These are phyloP conservation scores for Patagioenas fasciata DNA, from an alignment of 2,113 vertebrate genomes.

Conservation along the genomic window DNA sequence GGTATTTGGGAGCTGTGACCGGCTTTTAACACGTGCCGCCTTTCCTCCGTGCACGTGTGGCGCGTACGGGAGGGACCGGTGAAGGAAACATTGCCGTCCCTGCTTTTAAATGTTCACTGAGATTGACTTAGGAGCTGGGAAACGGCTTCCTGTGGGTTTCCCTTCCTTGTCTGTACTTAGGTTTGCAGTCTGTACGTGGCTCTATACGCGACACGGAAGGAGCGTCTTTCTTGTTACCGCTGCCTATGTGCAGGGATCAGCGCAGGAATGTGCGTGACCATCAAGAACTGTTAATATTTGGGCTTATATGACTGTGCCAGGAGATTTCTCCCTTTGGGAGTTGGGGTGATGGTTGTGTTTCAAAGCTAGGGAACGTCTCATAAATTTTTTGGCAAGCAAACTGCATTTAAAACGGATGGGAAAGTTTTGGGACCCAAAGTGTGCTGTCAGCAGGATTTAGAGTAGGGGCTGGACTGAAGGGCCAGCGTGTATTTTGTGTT, in stretches of 20 bases:
- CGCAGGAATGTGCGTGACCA: background rate
- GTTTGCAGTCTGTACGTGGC: background rate
- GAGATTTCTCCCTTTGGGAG: background rate
- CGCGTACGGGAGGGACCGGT: fast-evolving
- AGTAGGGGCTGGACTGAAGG: background rate
- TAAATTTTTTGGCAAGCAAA: background rate
- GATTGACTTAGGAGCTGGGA: background rate
- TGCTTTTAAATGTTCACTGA: background rate
- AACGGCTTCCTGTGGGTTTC: background rate
- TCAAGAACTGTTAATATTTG: background rate
- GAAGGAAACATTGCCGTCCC: background rate
- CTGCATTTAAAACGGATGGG: background rate
- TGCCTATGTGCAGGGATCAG: background rate
- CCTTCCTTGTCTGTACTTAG: background rate
- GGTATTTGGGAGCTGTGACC: background rate
- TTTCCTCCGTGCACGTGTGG: fast-evolving
- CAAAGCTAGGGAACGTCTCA: background rate
- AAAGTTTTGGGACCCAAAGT: background rate
- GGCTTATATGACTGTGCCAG: background rate
- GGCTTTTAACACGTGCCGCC: background rate
- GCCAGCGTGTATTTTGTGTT: background rate
- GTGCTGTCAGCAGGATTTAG: background rate
- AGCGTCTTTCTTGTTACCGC: background rate
- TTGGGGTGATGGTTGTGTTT: background rate
- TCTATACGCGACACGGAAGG: background rate